A percentile compares a stretch with the other conserved stretches of the same genome.
Evolutionary conservation across 2,797 vertebrate genomes (phyloP).

Genomic region (Lagorchestes hirsutus): DNA sequence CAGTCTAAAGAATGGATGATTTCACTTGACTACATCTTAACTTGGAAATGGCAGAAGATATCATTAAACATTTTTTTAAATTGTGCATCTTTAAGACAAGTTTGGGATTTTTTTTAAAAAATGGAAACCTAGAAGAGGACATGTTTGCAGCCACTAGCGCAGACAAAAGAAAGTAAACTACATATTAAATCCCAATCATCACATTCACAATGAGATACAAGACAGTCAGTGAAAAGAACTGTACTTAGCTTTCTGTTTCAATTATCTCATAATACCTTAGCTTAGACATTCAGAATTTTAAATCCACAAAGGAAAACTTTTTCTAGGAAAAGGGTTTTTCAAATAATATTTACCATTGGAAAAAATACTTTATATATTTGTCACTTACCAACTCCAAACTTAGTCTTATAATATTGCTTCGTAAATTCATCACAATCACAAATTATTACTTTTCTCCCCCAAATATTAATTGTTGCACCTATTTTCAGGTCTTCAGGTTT

Average conservation of each 20-base stretch:
- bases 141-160: slow-evolving; percentile 39
- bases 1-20: background rate
- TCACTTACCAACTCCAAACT: slow-evolving; percentile 92
- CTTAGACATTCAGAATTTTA: slow-evolving; percentile 15
- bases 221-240: slow-evolving; percentile 54
- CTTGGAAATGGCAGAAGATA: background rate
- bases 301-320: slow-evolving; percentile 60
- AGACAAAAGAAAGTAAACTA: slow-evolving; percentile 49
- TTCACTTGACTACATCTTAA: background rate
- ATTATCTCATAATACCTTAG: slow-evolving; percentile 33
- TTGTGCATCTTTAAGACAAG: background rate
- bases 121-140: background rate
- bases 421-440: slow-evolving; percentile 96
- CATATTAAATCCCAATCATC: slow-evolving; percentile 11
- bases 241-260: slow-evolving; percentile 45
- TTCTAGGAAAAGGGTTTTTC: slow-evolving; percentile 51
- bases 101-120: background rate
- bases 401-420: slow-evolving; percentile 92
- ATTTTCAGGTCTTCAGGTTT: slow-evolving; percentile 92
- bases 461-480: slow-evolving; percentile 92
- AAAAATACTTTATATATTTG: slow-evolving; percentile 47
- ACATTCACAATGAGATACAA: slow-evolving; percentile 29
- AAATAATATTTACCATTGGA: slow-evolving; percentile 53
- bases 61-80: background rate
- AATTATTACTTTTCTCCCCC: slow-evolving; percentile 92